Base-by-base conservation (phyloP, 2,888 invertebrate species). In the Stenodera caucasica region DNA sequence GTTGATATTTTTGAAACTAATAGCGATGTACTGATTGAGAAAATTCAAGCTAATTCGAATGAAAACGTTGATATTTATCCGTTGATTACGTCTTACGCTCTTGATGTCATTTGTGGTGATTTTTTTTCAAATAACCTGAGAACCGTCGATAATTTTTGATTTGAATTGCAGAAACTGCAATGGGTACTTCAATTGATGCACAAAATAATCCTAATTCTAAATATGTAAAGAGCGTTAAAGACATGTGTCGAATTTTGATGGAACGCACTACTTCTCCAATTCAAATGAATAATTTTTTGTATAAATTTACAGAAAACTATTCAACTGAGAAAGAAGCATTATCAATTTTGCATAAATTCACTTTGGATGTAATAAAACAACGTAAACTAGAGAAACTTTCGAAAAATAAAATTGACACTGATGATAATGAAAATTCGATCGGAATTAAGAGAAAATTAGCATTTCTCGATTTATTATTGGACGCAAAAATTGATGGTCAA, bases 211-310 rank as follows among this genome's bases (percentile, higher is more conserved):
- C n/a, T n/a, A n/a, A n/a, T n/a, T n/a, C n/a, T n/a, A 84, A 86
- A 67, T 93, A 92, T 75, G 90, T 92, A 0, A 81, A 83, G 71
- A 87, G 90, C n/a, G 88, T 92, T 32, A 86, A 88, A 78, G 83
- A 83, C 29, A 72, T 75, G 67, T 72, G 70, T 26, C 55, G 73
- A 57, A 68, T 80, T 23, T 66, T 76, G 3, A 64, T 73, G 11
- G 58, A 67, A 40, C 61, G 78, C 14, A 53, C 67, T 14, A 60
- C 73, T 21, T 71, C 74, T 5, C 82, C 84, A 0, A 83, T 84
- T 82, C 75, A 82, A 32, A n/a, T 14, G 9, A 33, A 56, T 30
- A 33, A 60, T 9, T 82, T 81, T 7, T 64, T 84, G 14, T 87
- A 82, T 75, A 83, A 84, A 67, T 77, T 86, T 7, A 80, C 87